Evolutionary conservation across 2,888 invertebrate genomes (phyloP).

Genomic region (Acronicta psi): DNA sequence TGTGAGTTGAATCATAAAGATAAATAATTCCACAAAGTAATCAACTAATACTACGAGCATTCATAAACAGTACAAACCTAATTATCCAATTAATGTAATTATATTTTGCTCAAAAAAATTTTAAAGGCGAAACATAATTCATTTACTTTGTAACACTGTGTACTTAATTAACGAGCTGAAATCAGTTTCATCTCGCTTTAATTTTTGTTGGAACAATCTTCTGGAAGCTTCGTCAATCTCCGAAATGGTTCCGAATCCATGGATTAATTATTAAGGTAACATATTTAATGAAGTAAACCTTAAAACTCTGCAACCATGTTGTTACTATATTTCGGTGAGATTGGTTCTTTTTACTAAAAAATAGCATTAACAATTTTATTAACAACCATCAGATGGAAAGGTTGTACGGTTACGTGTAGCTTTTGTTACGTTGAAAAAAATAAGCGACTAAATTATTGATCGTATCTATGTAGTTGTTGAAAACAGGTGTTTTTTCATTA

Average conservation of each 20-base stretch:
- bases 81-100: conserved; percentile 9
- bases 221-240: conserved; percentile 5
- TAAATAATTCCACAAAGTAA: too few relatives aligned
- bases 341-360: neutral
- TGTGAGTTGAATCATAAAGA: too few relatives aligned
- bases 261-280: conserved; percentile 29
- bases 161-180: conserved; percentile 31
- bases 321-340: conserved; percentile 10
- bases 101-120: conserved; percentile 7
- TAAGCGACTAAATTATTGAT: too few relatives aligned
- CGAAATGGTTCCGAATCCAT: conserved; percentile 7
- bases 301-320: conserved; percentile 18
- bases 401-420: too few relatives aligned
- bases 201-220: conserved; percentile 17
- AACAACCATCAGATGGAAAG: too few relatives aligned
- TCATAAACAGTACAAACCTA: conserved; percentile 4
- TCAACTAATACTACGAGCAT: neutral
- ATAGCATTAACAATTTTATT: too few relatives aligned
- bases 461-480: too few relatives aligned
- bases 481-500: too few relatives aligned
- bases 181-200: conserved; percentile 10
- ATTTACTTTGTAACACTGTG: conserved; percentile 26
- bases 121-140: conserved; percentile 20
- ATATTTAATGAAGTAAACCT: conserved; percentile 9
- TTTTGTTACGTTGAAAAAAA: too few relatives aligned